phyloP scores from a whole-genome alignment of 2,113 vertebrate genomes.

The Galemys pyrenaicus region DNA sequence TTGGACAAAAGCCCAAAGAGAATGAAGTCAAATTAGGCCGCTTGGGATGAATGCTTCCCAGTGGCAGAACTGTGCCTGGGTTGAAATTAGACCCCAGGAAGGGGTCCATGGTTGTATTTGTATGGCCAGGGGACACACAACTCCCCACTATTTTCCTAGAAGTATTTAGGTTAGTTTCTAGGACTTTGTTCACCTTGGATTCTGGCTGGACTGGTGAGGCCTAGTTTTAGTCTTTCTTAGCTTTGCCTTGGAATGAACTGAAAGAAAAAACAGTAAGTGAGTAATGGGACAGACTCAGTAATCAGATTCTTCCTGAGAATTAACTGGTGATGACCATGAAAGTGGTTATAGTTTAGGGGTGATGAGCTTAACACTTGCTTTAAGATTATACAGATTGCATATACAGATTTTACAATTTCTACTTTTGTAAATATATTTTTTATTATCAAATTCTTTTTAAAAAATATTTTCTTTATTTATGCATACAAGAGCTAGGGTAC shows the following conservation, averaged over 20 bases:
- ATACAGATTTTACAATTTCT: not conserved
- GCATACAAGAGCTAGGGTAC: too few relatives aligned
- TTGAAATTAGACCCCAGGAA: not conserved
- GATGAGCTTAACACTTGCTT: not conserved
- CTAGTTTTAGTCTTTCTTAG: not conserved
- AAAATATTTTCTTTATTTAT: too few relatives aligned
- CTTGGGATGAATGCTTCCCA: not conserved
- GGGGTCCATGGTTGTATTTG: not conserved
- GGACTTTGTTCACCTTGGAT: not conserved
- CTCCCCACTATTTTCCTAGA: not conserved
- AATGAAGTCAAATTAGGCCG: conserved; percentile 60
- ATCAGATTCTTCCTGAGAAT: not conserved
- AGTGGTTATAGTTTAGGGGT: not conserved
- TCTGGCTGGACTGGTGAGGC: not conserved
- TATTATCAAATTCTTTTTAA: too few relatives aligned
- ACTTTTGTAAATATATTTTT: too few relatives aligned
- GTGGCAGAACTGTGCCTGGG: not conserved
- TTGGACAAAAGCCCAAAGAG: conserved; percentile 29
- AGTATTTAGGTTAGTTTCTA: not conserved
- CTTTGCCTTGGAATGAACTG: not conserved
- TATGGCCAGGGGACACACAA: not conserved
- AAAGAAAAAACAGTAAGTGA: not conserved
- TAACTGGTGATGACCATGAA: not conserved
- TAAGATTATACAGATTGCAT: not conserved
- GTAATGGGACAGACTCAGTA: not conserved